phyloP scores from a whole-genome alignment of 2,888 invertebrate species.

The Globia sparganii region DNA sequence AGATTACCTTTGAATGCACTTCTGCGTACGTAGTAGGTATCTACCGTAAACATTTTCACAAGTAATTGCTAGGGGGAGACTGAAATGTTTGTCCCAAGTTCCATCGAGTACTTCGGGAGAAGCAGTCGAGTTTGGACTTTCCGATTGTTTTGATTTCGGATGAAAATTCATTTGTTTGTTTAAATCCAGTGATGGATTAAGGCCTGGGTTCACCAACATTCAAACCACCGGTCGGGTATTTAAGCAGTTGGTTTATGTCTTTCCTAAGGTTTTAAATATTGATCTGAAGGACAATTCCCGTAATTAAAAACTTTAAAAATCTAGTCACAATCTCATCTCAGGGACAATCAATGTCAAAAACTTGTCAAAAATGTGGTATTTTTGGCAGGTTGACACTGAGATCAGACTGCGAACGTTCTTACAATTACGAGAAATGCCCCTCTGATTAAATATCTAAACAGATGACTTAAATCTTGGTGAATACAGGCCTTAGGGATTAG shows the following conservation, averaged over 20 bases:
- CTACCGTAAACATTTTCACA: constrained; percentile 12
- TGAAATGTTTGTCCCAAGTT: constrained; percentile 18
- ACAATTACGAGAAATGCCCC: no score
- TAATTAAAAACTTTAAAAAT: no score
- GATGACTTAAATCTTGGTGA: no score
- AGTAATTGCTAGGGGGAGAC: constrained; percentile 9
- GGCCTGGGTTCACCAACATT: not conserved
- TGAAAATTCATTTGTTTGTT: not conserved
- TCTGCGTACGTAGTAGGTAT: not conserved
- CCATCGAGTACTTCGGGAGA: constrained; percentile 1
- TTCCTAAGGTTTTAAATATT: not conserved
- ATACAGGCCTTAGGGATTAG: not conserved
- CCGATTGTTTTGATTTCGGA: not conserved
- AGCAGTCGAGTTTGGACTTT: not conserved
- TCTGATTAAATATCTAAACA: no score
- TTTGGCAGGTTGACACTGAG: no score
- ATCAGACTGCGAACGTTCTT: no score
- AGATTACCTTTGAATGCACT: not conserved
- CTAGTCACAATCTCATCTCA: no score
- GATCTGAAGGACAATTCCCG: no score
- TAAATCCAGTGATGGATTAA: not conserved
- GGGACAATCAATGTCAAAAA: no score
- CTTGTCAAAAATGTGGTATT: no score
- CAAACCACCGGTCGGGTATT: not conserved
- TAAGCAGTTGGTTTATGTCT: not conserved